Evolutionary conservation across 2,888 invertebrate genomes (phyloP).

Genomic region (Hydrotaea cyrtoneurina): DNA sequence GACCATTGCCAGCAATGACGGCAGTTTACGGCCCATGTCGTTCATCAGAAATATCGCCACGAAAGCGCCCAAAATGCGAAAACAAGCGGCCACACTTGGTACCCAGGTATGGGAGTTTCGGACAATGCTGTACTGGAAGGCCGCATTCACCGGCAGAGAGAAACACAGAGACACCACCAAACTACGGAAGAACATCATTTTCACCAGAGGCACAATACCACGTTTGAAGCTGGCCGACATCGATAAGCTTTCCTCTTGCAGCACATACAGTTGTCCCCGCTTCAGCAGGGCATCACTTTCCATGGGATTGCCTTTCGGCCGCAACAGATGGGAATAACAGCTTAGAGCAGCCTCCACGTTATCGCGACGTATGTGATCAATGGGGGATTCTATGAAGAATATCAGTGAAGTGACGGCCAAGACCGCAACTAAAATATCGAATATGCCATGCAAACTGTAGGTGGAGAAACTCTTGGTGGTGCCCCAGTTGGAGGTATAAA

Average conservation of each 20-base stretch:
- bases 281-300: slow-evolving; percentile 64
- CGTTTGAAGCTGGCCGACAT: slow-evolving; percentile 12
- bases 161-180: slow-evolving; percentile 73
- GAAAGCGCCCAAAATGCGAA: slow-evolving; percentile 71
- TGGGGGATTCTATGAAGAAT: slow-evolving; percentile 72
- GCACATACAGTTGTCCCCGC: slow-evolving; percentile 71
- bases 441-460: slow-evolving; percentile 73
- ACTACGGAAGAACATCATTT: slow-evolving; percentile 72
- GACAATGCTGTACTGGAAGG: background rate
- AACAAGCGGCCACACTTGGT: slow-evolving; percentile 62
- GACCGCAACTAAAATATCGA: slow-evolving; percentile 70
- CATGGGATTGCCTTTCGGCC: slow-evolving; percentile 36
- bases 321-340: slow-evolving; percentile 63
- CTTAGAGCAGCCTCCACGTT: slow-evolving; percentile 71
- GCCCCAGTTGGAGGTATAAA: slow-evolving; percentile 67
- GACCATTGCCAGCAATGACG: slow-evolving; percentile 70
- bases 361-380: slow-evolving; percentile 71
- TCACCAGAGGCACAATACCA: slow-evolving; percentile 71
- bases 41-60: slow-evolving; percentile 69
- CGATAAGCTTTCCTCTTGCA: slow-evolving; percentile 70
- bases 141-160: slow-evolving; percentile 71
- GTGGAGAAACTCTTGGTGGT: slow-evolving; percentile 7
- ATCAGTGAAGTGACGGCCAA: slow-evolving; percentile 53
- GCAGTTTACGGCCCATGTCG: slow-evolving; percentile 71
- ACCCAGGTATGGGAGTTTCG: slow-evolving; percentile 64